A percentile compares a stretch with the other conserved stretches of the same genome.
phyloP scores from a whole-genome alignment of 1,140 invertebrate genomes.

The Geopemphigus sp. region DNA sequence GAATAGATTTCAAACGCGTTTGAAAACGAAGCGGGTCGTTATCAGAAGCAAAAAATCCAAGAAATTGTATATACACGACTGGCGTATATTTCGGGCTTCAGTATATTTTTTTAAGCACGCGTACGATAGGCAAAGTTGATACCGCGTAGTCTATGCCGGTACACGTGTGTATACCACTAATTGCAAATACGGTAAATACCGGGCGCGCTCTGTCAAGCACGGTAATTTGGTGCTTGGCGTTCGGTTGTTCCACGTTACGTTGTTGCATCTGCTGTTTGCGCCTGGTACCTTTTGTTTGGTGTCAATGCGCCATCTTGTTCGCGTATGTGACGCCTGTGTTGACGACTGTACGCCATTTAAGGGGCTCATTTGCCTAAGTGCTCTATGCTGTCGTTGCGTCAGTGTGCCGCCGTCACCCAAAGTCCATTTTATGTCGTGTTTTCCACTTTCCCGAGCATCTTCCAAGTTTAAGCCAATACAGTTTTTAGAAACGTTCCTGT shows the following conservation, averaged over 20 bases:
- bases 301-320: conserved; percentile 51
- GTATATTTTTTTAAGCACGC: no score
- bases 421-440: not conserved
- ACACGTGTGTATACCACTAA: not conserved
- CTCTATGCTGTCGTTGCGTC: not conserved
- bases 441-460: no score
- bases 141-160: not conserved
- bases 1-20: no score
- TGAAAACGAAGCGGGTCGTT: no score
- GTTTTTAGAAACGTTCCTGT: no score
- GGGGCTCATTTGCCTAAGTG: conserved; percentile 32
- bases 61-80: no score
- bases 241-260: not conserved
- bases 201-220: not conserved
- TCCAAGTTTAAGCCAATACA: no score
- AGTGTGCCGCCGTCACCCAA: not conserved
- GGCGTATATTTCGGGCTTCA: no score
- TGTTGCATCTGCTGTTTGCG: conserved; percentile 34
- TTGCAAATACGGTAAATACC: not conserved
- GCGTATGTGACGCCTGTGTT: conserved; percentile 52
- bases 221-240: no score
- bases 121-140: no score
- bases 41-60: no score
- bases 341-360: conserved; percentile 51
- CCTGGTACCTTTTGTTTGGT: conserved; percentile 50